phyloP scores from a whole-genome alignment of 2,888 invertebrate genomes.

The Watsonalla binaria region DNA sequence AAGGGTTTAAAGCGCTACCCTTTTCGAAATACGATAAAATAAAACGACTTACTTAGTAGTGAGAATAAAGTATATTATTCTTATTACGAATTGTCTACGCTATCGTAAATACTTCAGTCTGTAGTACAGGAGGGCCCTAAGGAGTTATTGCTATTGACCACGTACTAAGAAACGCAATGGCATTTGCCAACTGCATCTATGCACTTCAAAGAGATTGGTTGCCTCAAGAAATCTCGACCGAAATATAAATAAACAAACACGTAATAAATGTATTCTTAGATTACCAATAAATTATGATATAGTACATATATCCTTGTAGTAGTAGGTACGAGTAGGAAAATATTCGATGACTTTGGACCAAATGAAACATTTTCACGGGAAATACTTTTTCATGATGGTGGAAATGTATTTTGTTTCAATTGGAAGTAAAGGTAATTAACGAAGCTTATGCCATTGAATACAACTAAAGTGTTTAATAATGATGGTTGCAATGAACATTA shows the following conservation, averaged over 20 bases:
- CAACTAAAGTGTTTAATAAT: no score
- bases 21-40: conserved; percentile 3
- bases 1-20: conserved; percentile 25
- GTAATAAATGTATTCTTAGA: background rate
- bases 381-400: background rate
- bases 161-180: background rate
- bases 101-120: no score
- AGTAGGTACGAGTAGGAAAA: no score
- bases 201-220: conserved; percentile 2
- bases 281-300: background rate
- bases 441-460: no score
- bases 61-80: conserved; percentile 16
- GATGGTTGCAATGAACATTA: no score
- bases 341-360: no score
- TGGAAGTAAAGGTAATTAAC: no score
- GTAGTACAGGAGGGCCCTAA: background rate
- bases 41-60: conserved; percentile 20
- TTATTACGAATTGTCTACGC: no score
- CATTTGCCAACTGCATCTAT: background rate
- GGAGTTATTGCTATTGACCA: no score
- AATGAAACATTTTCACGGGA: no score
- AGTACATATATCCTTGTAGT: background rate
- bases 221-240: background rate
- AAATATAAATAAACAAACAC: conserved; percentile 1
- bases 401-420: no score